Evolutionary conservation across 30 jellyfish, hydroid and myxozoan genomes (phyloP), one percentile per base, ranked within the genome.

Genomic region (Chrysaora quinquecirrha): DNA sequence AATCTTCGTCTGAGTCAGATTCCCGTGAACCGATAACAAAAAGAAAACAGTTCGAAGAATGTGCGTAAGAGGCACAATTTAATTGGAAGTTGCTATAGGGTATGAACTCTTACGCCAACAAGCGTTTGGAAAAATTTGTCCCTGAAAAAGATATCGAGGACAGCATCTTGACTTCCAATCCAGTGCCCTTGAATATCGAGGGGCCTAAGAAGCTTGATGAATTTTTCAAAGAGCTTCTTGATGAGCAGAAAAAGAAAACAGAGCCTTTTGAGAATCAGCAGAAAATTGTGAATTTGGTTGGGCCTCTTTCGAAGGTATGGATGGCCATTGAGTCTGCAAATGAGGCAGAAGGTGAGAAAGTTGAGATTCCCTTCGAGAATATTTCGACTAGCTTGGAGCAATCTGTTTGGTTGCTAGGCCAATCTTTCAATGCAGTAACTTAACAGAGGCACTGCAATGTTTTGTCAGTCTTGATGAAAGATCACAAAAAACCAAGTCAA

Each of bases 141-240:
- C 85, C 78, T 19, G 80, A 73, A 9, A 73, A 48, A 49, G 77
- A 78, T 49, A 27, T 78, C 63, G 63, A 34, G 72, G 89, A 78
- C 70, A 61, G 83, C 33, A 48, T 78, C 16, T 34, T 64, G 47
- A 43, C 69, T 11, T 19, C 18, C 69, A 78, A 43, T 50, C 89
- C 89, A 28, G 71, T 78, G 12, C 84, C 89, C 3, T 21, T 32
- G 21, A 78, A 78, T 78, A 43, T 78, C 34, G 9, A 20, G 2
- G 73, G 73, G 52, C 83, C 83, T 3, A 23, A 62, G 25, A 78
- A 64, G 62, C 50, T 78, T 48, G 84, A 78, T 43, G 82, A 35
- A 38, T 78, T 34, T 49, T 78, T 33, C 82, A 34, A 64, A 30
- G 89, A 78, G 22, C 50, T 78, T 20, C 71, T 60, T 23, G 89